Evolutionary conservation across 2,888 invertebrate species (phyloP).

Genomic region (Cerastis leucographa): DNA sequence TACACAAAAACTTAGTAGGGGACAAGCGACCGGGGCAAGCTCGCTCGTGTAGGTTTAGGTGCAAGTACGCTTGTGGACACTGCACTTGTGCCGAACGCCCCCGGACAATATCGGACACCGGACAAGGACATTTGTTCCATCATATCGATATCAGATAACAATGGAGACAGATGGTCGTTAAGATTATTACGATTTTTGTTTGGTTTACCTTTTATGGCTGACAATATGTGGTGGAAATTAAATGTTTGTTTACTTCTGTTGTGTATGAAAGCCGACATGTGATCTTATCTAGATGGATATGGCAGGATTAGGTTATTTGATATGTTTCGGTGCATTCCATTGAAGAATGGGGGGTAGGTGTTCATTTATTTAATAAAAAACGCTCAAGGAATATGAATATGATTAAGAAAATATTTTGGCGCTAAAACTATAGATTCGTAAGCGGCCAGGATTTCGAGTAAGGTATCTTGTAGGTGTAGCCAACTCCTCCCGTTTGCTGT

Average conservation of each 20-base stretch:
- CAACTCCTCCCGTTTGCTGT: slow-evolving; percentile 21
- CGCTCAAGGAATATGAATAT: too few species aligned
- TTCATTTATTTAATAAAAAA: not conserved
- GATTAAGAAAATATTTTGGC: not conserved
- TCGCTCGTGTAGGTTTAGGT: slow-evolving; percentile 65
- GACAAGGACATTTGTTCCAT: slow-evolving; percentile 62
- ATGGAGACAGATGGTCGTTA: slow-evolving; percentile 62
- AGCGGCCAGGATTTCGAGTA: not conserved
- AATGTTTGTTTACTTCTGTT: slow-evolving; percentile 37
- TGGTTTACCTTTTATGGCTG: slow-evolving; percentile 49
- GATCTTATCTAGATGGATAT: slow-evolving; percentile 4
- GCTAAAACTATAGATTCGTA: not conserved
- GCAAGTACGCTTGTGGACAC: slow-evolving; percentile 74
- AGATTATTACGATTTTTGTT: slow-evolving; percentile 57
- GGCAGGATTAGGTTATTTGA: not conserved
- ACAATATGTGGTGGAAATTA: slow-evolving; percentile 38
- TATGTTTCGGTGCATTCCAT: not conserved
- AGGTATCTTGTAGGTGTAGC: not conserved
- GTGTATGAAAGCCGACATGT: not conserved
- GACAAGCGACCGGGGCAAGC: slow-evolving; percentile 27
- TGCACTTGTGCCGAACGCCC: slow-evolving; percentile 79
- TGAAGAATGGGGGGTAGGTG: too few species aligned
- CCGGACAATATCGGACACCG: slow-evolving; percentile 68
- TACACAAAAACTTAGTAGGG: slow-evolving; percentile 64
- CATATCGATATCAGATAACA: slow-evolving; percentile 64